Conservation (phyloP, 2,888 invertebrate species). For the Rhingia campestris region DNA sequence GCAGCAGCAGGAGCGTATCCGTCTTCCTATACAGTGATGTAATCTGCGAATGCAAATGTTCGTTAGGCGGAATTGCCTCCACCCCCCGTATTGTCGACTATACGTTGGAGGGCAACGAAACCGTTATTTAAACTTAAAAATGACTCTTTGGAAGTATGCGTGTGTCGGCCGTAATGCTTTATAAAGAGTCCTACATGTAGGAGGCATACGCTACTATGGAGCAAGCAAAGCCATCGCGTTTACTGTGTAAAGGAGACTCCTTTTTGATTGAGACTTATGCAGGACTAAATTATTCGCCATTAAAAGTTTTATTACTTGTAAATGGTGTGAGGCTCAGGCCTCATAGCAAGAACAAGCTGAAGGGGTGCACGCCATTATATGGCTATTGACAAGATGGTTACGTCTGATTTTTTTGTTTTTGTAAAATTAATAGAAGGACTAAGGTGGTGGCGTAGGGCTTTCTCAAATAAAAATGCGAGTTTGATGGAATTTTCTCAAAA, state of each 20-base stretch:
- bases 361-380: conserved; percentile 45
- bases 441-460: background rate
- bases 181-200: conserved; percentile 9
- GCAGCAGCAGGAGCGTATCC: conserved; percentile 6
- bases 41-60: conserved; percentile 58
- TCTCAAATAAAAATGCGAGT: conserved; percentile 7
- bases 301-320: conserved; percentile 63
- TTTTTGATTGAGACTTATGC: conserved; percentile 62
- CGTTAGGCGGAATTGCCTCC: conserved; percentile 47
- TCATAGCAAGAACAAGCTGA: conserved; percentile 1
- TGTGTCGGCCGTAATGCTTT: conserved; percentile 28
- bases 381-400: conserved; percentile 43
- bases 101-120: conserved; percentile 4
- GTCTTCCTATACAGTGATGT: conserved; percentile 16
- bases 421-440: conserved; percentile 17
- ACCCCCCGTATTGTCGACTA: background rate
- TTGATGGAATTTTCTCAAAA: conserved; percentile 45
- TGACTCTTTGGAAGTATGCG: conserved; percentile 43
- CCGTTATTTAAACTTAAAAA: conserved; percentile 48
- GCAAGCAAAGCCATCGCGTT: conserved; percentile 12
- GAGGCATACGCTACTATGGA: background rate
- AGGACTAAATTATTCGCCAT: conserved; percentile 66
- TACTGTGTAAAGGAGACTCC: conserved; percentile 35
- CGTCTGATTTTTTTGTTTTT: background rate
- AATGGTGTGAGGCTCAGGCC: conserved; percentile 23